These are phyloP conservation scores for Noctua janthe DNA, from an alignment of 2,888 invertebrate species.

Conservation along the genomic window DNA sequence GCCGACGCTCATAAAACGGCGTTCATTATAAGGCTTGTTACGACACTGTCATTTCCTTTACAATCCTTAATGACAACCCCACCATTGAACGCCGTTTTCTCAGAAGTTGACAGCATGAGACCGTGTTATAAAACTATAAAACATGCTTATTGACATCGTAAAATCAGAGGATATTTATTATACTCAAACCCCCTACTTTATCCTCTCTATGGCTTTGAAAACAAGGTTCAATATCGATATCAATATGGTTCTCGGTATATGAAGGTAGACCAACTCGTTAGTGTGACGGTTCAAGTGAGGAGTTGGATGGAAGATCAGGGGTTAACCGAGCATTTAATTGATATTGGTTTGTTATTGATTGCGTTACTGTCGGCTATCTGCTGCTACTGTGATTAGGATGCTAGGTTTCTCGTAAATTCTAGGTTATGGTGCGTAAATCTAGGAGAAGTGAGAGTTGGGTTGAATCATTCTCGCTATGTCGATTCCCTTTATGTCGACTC, in stretches of 20 bases:
- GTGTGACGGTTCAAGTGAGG: conserved; percentile 74
- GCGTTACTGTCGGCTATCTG: conserved; percentile 63
- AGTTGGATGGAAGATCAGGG: conserved; percentile 75
- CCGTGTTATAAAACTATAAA: conserved; percentile 85
- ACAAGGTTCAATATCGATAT: conserved; percentile 41
- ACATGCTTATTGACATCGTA: conserved; percentile 85
- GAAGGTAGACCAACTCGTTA: conserved; percentile 76
- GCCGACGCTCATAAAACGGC: conserved; percentile 74
- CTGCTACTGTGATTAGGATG: conserved; percentile 63
- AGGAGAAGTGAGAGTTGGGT: conserved; percentile 22
- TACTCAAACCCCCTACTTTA: conserved; percentile 10
- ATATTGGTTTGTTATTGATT: conserved; percentile 77
- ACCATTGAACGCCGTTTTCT: conserved; percentile 76
- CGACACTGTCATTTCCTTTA: conserved; percentile 86
- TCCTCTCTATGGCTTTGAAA: conserved; percentile 9
- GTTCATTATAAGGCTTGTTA: conserved; percentile 85
- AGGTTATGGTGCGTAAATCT: not conserved
- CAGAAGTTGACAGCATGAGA: conserved; percentile 86
- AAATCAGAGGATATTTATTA: conserved; percentile 77
- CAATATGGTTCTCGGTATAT: conserved; percentile 29
- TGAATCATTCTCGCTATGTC: too few relatives aligned
- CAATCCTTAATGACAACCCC: conserved; percentile 85
- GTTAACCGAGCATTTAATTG: conserved; percentile 72
- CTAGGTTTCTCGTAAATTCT: conserved; percentile 9
- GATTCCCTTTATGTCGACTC: too few relatives aligned